Evolutionary conservation across 2,888 invertebrate species (phyloP), one percentile per base, ranked within the genome.

Genomic region (Drosophila borborema): DNA sequence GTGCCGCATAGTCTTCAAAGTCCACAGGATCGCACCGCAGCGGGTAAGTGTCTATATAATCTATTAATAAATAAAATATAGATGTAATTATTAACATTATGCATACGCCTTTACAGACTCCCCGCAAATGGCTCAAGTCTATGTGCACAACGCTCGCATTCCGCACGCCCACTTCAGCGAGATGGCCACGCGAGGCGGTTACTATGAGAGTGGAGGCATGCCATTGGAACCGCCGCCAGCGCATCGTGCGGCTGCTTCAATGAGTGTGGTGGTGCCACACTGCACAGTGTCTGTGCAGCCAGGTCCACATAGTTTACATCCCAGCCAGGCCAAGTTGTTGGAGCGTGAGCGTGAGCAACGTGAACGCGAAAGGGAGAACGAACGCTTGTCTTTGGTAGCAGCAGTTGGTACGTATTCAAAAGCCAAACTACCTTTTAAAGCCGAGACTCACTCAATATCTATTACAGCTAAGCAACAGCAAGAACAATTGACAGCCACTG

Each of bases 1-100:
- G 96, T 95, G 87, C 96, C 95, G 75, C 96, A 94, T 70, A 95
- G 95, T 80, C 94, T 95, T 82, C 96, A 96, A 92, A 96, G 96
- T 90, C 96, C 96, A 48, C 95, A 95, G 81, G 95, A 96, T 92
- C 94, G 96, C 86, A 85, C 86, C 3, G 94, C 95, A 75, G 95
- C 95, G 81, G 95, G 95, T 94, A 93, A 71, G 78, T 62, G 4
- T 20, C 3, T 18, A 34, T 18, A 51, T n/a, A 34, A 31, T 12
- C 10, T 1, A 34, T 14, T 8, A 18, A 36, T 14, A 41, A 9
- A 5, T 18, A n/a, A n/a, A 38, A 7, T 9, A 34, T 2, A 34
- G 34, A 23, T 41, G 9, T 4, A 7, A 36, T 12, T 58, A 58
- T 8, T 54, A 40, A 23, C 36, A 10, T 5, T 16, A 45, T 28